phyloP scores from a whole-genome alignment of 1,140 invertebrate species.

The Atta colombica region DNA sequence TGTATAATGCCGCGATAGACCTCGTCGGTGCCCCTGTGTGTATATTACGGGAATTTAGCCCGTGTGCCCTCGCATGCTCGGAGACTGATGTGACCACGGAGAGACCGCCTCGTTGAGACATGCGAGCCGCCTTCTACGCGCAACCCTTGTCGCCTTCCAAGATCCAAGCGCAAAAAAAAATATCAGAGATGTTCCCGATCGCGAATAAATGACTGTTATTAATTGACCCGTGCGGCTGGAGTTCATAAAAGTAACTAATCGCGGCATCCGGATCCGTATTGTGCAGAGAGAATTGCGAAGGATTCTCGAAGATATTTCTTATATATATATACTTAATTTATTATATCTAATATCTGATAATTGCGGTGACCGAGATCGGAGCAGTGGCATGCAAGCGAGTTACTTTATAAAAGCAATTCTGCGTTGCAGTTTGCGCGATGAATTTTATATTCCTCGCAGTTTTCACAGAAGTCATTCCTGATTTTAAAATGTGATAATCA shows the following conservation, averaged over 20 bases:
- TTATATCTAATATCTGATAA: slow-evolving; percentile 62
- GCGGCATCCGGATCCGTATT: neutral
- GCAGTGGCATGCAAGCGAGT: slow-evolving; percentile 52
- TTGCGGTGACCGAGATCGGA: slow-evolving; percentile 57
- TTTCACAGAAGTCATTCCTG: slow-evolving; percentile 28
- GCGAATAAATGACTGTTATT: slow-evolving; percentile 12
- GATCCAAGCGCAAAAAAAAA: slow-evolving; percentile 57
- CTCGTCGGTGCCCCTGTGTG: slow-evolving; percentile 75
- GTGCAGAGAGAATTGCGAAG: neutral
- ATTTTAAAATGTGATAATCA: slow-evolving; percentile 37
- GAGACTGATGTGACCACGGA: slow-evolving; percentile 86
- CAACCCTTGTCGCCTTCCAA: slow-evolving; percentile 71
- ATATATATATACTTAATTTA: slow-evolving; percentile 47
- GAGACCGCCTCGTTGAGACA: slow-evolving; percentile 86
- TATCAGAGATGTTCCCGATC: slow-evolving; percentile 68
- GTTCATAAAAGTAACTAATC: neutral
- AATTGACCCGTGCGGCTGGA: neutral
- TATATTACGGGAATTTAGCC: slow-evolving; percentile 84
- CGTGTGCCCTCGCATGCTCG: slow-evolving; percentile 84
- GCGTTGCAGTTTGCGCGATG: slow-evolving; percentile 28
- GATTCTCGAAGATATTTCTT: slow-evolving; percentile 11
- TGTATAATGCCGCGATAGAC: slow-evolving; percentile 85
- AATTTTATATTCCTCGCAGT: slow-evolving; percentile 9
- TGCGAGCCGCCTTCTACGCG: slow-evolving; percentile 79
- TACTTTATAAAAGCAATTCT: slow-evolving; percentile 58